Base-by-base conservation (phyloP, 2,797 vertebrate species). In the Xerus rutilus region DNA sequence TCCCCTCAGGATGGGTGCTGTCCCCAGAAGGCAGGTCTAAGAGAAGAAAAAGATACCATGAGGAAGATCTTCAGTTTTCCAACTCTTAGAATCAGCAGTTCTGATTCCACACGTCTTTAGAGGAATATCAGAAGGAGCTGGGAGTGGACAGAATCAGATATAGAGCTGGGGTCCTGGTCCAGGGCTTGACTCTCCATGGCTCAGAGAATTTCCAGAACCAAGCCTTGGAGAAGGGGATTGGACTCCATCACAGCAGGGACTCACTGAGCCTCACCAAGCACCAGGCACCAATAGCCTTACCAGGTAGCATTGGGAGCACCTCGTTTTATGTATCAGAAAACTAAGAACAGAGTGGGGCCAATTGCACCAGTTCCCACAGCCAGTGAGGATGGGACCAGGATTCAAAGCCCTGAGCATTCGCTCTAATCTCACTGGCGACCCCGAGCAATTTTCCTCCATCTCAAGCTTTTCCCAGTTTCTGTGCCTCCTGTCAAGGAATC, bases 11-110 rank as follows among this genome's bases (percentile, higher is more conserved):
- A 70, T 52, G 49, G 64, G 21, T 39, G n/a, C 86, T 13, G 54
- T 39, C 62, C 85, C 79, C 92, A 84, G 77, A 54, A 54, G 52
- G 57, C 59, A 69, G 70, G 76, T 67, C 92, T 89, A 69, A 88
- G 67, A 62, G 49, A 83, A 87, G 76, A 82, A 65, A 65, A 1
- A 54, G 43, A 35, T 17, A 67, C 25, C 30, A 70, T 62, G 17
- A 73, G 78, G 54, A 83, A 49, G 43, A 49, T 64, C 47, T 43
- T 69, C 35, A 20, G 62, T 43, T 5, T 45, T 39, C 47, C 13
- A 32, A 72, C 59, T 47, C 64, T 57, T n/a, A 62, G 76, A 67
- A 87, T 30, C 32, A 32, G 32, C 57, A 23, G 57, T 30, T 57
- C 76, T 8, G 72, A 32, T 45, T 62, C 54, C 62, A 77, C 52